Percentiles rank a stretch among this genome's conserved stretches.
Evolutionary conservation across 2,888 invertebrate species (phyloP).

Genomic region (Orthosia gothica): DNA sequence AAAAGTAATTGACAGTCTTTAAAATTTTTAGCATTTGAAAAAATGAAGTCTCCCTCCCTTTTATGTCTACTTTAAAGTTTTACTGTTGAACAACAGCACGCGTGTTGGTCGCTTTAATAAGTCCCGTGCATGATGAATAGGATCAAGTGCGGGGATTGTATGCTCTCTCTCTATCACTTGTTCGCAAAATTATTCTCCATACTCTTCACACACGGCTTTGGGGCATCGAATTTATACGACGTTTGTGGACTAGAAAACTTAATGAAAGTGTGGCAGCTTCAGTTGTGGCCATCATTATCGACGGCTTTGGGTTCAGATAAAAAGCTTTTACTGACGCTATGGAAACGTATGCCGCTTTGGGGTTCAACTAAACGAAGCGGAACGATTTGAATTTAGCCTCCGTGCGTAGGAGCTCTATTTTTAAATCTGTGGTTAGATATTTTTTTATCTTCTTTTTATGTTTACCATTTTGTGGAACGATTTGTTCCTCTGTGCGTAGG

Average conservation of each 20-base stretch:
- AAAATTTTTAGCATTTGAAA: not conserved
- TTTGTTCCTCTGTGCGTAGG: not conserved
- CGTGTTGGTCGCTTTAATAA: slow-evolving; percentile 89
- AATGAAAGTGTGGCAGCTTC: slow-evolving; percentile 86
- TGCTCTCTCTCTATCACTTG: slow-evolving; percentile 73
- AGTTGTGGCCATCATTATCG: slow-evolving; percentile 86
- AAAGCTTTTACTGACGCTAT: slow-evolving; percentile 82
- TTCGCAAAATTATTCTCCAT: slow-evolving; percentile 66
- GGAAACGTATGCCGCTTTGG: slow-evolving; percentile 86
- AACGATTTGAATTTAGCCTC: slow-evolving; percentile 71
- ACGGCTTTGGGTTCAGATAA: slow-evolving; percentile 85
- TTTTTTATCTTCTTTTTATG: slow-evolving; percentile 22
- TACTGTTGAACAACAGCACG: slow-evolving; percentile 82
- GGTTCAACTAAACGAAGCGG: slow-evolving; percentile 78
- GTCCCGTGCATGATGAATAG: slow-evolving; percentile 89
- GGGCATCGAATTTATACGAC: slow-evolving; percentile 81
- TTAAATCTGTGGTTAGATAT: slow-evolving; percentile 64
- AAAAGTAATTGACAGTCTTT: not conserved
- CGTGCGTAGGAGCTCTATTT: slow-evolving; percentile 67
- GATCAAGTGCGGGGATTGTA: slow-evolving; percentile 84
- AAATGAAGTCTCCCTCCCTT: slow-evolving; percentile 76
- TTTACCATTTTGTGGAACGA: slow-evolving; percentile 25
- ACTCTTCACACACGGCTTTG: slow-evolving; percentile 73
- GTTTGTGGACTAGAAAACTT: slow-evolving; percentile 84
- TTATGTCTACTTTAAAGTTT: slow-evolving; percentile 82